These are phyloP conservation scores for Octodon degus DNA, from an alignment of 2,113 vertebrate genomes.

Conservation along the genomic window DNA sequence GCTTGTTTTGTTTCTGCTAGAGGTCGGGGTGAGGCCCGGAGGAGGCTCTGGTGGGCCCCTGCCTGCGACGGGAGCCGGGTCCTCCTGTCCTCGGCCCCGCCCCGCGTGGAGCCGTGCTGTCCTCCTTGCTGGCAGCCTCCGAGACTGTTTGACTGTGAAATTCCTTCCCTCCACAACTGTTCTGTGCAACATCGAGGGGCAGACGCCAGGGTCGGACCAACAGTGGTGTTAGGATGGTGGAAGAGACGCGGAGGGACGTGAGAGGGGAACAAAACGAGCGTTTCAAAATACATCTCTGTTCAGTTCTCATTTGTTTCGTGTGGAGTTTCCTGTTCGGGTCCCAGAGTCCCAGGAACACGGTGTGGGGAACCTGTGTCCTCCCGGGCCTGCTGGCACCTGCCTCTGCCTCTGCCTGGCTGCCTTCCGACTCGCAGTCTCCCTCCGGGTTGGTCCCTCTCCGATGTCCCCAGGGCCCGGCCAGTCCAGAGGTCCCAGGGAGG, in stretches of 20 bases:
- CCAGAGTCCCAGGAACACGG: accelerated
- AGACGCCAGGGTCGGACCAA: constrained; percentile 72
- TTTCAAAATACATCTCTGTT: constrained; percentile 82
- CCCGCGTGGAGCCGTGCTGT: constrained; percentile 21
- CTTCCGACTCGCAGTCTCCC: accelerated
- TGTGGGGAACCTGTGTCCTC: background rate
- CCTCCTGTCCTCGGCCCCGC: constrained; percentile 39
- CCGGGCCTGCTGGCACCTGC: background rate
- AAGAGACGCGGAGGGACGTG: background rate
- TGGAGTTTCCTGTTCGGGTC: background rate
- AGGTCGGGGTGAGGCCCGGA: constrained; percentile 35
- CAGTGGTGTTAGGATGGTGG: constrained; percentile 8
- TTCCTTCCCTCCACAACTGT: constrained; percentile 79
- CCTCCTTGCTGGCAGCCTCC: constrained; percentile 64
- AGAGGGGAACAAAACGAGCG: constrained; percentile 80
- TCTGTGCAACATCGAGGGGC: constrained; percentile 66
- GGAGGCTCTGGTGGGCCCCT: constrained; percentile 52
- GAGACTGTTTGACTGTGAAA: constrained; percentile 85
- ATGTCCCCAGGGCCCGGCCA: background rate
- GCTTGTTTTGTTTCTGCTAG: constrained; percentile 63
- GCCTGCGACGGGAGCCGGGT: constrained; percentile 42
- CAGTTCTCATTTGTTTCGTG: constrained; percentile 73
- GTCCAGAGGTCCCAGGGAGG: too few species aligned
- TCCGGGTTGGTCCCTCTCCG: accelerated
- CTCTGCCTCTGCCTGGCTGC: too few species aligned